phyloP scores from a whole-genome alignment of 2,797 vertebrate species.

The Malurus leucopterus region DNA sequence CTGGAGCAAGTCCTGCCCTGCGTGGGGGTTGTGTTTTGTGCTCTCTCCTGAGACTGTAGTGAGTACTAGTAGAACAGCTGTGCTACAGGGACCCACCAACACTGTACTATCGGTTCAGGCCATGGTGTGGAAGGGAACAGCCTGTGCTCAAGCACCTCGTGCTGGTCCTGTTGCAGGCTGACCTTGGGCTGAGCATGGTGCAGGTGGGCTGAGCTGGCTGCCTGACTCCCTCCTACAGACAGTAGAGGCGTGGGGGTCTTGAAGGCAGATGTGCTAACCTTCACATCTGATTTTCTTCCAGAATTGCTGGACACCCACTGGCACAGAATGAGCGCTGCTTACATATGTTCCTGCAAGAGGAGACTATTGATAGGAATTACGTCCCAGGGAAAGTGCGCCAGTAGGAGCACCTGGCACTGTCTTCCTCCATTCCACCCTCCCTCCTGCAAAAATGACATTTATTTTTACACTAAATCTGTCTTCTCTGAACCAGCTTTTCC shows the following conservation, averaged over 20 bases:
- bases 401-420: conserved; percentile 74
- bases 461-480: conserved; percentile 82
- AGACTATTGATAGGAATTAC: conserved; percentile 91
- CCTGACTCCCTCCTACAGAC: not conserved
- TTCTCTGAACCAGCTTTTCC: conserved; percentile 73
- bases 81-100: not conserved
- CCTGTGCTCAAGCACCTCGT: not conserved
- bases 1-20: not conserved
- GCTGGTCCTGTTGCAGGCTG: not conserved
- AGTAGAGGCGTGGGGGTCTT: not conserved
- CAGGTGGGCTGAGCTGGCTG: not conserved
- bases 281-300: conserved; percentile 66
- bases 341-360: conserved; percentile 99
- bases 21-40: not conserved
- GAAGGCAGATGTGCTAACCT: not conserved
- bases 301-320: conserved; percentile 97
- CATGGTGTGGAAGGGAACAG: not conserved
- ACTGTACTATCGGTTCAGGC: not conserved
- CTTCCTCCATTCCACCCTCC: conserved; percentile 65
- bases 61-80: not conserved
- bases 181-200: not conserved
- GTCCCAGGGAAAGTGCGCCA: conserved; percentile 97
- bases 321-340: conserved; percentile 99
- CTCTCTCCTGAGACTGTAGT: not conserved
- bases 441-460: conserved; percentile 82